Percentiles rank a stretch among this genome's conserved stretches.
Evolutionary conservation across 2,888 invertebrate genomes (phyloP).

Genomic region (Onchidella celtica): DNA sequence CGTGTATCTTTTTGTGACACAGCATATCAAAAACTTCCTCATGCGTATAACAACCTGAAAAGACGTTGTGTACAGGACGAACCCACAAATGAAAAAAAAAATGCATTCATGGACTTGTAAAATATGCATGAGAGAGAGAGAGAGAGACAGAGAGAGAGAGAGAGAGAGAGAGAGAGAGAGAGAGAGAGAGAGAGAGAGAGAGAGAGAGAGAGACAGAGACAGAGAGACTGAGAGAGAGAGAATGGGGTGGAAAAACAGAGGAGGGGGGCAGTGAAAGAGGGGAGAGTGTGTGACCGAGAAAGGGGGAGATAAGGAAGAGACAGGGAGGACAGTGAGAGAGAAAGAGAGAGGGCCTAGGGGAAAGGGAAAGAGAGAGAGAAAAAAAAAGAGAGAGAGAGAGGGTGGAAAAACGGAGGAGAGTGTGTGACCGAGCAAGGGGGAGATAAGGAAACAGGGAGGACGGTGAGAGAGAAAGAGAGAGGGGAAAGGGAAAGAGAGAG

Average conservation of each 20-base stretch:
- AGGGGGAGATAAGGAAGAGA: neutral
- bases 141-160: neutral
- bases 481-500: neutral
- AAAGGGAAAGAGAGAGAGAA: neutral
- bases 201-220: conserved; percentile 12
- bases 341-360: neutral
- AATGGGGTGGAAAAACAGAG: conserved; percentile 29
- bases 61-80: too few relatives aligned
- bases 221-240: conserved; percentile 22
- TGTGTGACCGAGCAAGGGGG: neutral
- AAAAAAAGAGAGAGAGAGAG: neutral
- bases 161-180: conserved; percentile 31
- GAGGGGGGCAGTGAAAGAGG: neutral
- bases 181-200: conserved; percentile 21
- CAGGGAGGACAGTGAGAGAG: neutral
- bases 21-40: too few relatives aligned
- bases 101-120: too few relatives aligned
- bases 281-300: conserved; percentile 30
- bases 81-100: too few relatives aligned
- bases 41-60: too few relatives aligned
- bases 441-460: neutral
- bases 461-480: neutral
- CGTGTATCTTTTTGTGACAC: too few relatives aligned
- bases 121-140: neutral
- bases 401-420: neutral